Conservation (phyloP, 2,888 invertebrate species). For the Atethmia centrago region DNA sequence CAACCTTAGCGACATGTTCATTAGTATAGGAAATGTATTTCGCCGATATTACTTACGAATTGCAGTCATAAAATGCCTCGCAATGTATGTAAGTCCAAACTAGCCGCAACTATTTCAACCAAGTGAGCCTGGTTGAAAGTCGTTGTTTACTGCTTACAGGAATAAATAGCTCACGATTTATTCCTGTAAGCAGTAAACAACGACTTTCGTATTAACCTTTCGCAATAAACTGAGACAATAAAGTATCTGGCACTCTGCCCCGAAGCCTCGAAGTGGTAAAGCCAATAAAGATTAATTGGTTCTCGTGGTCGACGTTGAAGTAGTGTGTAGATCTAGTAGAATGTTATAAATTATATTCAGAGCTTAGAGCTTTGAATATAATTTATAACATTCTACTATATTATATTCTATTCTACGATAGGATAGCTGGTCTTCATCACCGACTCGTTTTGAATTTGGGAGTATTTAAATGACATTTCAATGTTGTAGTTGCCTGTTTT, state of each 20-base stretch:
- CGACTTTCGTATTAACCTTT: constrained; percentile 30
- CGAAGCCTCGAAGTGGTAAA: constrained; percentile 14
- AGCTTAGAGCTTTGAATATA: no score
- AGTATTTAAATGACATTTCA: background rate
- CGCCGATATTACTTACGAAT: background rate
- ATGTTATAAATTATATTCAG: constrained; percentile 9
- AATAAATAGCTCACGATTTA: constrained; percentile 7
- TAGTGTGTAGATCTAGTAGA: background rate
- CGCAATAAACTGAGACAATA: constrained; percentile 42
- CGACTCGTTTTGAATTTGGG: background rate
- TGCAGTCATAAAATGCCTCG: background rate
- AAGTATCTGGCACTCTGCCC: constrained; percentile 21
- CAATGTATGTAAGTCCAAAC: background rate
- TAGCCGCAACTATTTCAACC: background rate
- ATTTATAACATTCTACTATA: no score
- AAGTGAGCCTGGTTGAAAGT: no score
- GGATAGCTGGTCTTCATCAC: background rate
- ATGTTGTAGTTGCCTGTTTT: background rate
- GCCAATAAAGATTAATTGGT: constrained; percentile 35
- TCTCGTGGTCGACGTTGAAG: constrained; percentile 13
- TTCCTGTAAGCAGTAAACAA: constrained; percentile 23
- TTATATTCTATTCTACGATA: no score
- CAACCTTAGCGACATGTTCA: background rate
- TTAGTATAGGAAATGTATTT: no score
- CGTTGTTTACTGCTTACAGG: no score